phyloP scores from a whole-genome alignment of 2,888 invertebrate genomes.

The Ormyrus pomaceus region DNA sequence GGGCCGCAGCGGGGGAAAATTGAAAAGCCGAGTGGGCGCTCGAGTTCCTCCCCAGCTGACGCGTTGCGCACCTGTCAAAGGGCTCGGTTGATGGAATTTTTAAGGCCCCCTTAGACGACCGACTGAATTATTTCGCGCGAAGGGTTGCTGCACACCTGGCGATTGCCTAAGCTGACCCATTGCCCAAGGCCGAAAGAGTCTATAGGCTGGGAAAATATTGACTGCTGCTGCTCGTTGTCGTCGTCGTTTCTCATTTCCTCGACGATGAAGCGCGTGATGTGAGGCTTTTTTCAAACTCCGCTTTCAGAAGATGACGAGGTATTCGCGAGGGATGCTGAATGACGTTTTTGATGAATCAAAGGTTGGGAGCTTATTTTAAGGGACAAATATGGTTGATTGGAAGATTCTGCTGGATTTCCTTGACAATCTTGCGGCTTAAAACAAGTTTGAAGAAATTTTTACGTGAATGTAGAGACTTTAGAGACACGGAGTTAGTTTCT shows the following conservation, averaged over 20 bases:
- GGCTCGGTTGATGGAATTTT: slow-evolving; percentile 71
- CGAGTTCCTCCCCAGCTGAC: slow-evolving; percentile 17
- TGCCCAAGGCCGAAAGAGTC: slow-evolving; percentile 33
- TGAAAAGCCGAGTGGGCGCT: neutral
- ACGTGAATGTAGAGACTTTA: too few species aligned
- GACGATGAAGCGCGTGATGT: too few species aligned
- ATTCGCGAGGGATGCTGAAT: too few species aligned
- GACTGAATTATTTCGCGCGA: slow-evolving; percentile 20
- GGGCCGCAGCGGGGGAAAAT: neutral
- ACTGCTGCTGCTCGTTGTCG: neutral
- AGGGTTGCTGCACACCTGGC: neutral
- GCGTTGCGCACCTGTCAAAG: slow-evolving; percentile 69
- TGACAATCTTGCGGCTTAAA: too few species aligned
- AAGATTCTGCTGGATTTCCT: too few species aligned
- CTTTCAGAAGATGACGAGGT: too few species aligned
- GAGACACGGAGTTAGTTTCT: neutral
- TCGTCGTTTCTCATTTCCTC: too few species aligned
- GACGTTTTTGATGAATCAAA: too few species aligned
- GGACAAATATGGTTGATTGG: too few species aligned
- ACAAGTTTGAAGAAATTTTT: too few species aligned
- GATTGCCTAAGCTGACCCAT: slow-evolving; percentile 28
- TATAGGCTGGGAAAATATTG: slow-evolving; percentile 34
- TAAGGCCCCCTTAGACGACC: slow-evolving; percentile 57
- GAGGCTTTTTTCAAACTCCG: too few species aligned
- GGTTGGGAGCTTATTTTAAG: too few species aligned